Evolutionary conservation across 2,888 invertebrate genomes (phyloP), one percentile per base, ranked within the genome.

Genomic region (Cosmopolites sordidus): DNA sequence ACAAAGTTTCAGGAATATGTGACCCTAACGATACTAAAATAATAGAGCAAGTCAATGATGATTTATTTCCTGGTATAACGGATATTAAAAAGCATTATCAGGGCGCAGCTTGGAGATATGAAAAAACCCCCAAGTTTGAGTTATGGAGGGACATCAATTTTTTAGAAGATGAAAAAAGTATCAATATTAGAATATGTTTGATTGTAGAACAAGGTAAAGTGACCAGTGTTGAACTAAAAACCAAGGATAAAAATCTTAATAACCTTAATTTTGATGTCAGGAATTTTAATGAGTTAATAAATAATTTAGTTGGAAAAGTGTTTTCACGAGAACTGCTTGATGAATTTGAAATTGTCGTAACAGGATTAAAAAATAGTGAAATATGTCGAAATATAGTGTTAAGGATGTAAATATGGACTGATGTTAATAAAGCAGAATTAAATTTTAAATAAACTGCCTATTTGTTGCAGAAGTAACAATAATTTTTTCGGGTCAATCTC

Each of bases 51-150:
- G 50, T 50, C 6, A 52, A 52, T 43, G 56, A 58, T 9, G 14
- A 39, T 5, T 2, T 41, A 52, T 58, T 54, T 50, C 54, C 73
- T 82, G 88, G 91, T 64, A 78, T 92, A 16, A 80, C 81, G 4
- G 79, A 85, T 63, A 76, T 91, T 53, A 82, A 81, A 52, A 78
- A 81, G 27, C 83, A 84, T 56, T 82, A 91, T 46, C 73, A 79
- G 59, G 84, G 85, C 18, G 92, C 92, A 90, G 84, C 91, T 54
- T 95, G 94, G 94, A 83, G 84, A 57, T 89, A 80, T 70, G 94
- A 92, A 1, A 86, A 83, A 69, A 91, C 94, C 0, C 96, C 95
- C 0, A 83, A 83, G 60, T 95, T 95, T 73, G 81, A 81, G 0
- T 84, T 91, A 15, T 9, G 9, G 17, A 40, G 15, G 16, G 15